Percentiles rank a stretch among this genome's conserved stretches.
Evolutionary conservation across 2,113 vertebrate genomes (phyloP).

Genomic region (Myotis davidii): DNA sequence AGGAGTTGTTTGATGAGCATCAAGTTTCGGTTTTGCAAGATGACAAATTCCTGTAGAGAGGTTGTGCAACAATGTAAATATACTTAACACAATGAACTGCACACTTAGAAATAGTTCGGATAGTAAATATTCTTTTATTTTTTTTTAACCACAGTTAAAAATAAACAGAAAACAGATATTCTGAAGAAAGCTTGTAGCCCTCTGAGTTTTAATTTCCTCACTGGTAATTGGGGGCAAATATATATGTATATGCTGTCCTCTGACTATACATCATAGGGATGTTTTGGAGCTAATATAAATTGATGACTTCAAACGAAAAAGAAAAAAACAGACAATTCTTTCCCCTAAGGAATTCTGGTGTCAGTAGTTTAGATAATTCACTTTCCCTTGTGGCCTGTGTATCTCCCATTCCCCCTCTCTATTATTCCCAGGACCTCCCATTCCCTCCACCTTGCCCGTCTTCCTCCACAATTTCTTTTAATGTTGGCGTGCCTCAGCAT

Average conservation of each 20-base stretch:
- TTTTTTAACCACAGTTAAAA: not conserved
- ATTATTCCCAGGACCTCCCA: not conserved
- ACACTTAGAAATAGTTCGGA: not conserved
- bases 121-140: not conserved
- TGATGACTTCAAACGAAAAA: not conserved
- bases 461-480: not conserved
- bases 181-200: not conserved
- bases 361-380: not conserved
- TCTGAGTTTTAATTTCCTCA: not conserved
- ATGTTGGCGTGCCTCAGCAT: not conserved
- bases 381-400: not conserved
- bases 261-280: not conserved
- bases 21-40: not conserved
- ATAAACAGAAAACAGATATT: not conserved
- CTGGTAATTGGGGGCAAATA: not conserved
- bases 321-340: not conserved
- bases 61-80: not conserved
- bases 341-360: not conserved
- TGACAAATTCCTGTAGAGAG: not conserved
- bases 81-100: not conserved
- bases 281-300: not conserved
- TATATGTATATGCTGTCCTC: not conserved
- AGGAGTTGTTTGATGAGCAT: not conserved
- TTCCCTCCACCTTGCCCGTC: not conserved
- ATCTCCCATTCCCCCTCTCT: not conserved